These are phyloP conservation scores for Phrynocephalus forsythii DNA, from an alignment of 2,797 vertebrate species.

Conservation along the genomic window DNA sequence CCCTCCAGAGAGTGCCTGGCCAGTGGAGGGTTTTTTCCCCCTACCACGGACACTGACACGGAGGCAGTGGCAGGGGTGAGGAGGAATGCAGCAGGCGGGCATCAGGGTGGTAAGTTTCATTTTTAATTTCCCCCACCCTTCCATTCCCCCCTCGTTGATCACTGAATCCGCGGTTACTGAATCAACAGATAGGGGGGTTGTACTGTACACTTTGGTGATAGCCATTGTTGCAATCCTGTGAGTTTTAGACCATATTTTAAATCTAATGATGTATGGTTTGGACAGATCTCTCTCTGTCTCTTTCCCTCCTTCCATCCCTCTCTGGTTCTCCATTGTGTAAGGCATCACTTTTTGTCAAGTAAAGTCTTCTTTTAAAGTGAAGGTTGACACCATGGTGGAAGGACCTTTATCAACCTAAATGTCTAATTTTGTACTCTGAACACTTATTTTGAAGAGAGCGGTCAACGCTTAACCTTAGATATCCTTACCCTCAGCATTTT, in stretches of 20 bases:
- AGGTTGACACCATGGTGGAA: background rate
- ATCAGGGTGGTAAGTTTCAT: too few relatives aligned
- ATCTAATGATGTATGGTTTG: background rate
- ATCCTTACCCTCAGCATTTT: conserved; percentile 1
- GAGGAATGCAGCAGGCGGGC: too few relatives aligned
- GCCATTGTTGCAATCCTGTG: background rate
- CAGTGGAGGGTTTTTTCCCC: too few relatives aligned
- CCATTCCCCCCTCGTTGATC: too few relatives aligned
- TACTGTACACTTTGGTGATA: background rate
- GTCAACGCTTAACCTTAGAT: background rate
- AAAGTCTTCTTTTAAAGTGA: conserved; percentile 5
- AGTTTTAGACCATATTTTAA: background rate
- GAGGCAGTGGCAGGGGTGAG: too few relatives aligned
- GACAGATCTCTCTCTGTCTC: background rate
- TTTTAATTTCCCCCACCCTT: too few relatives aligned
- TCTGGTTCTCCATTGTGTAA: background rate
- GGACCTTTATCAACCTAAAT: background rate
- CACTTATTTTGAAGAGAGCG: background rate
- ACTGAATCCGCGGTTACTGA: too few relatives aligned
- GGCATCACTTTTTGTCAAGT: background rate
- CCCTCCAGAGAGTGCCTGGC: too few relatives aligned
- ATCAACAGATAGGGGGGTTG: too few relatives aligned
- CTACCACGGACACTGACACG: too few relatives aligned
- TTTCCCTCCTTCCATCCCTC: background rate
- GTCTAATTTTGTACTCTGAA: background rate